Evolutionary conservation across 1,140 invertebrate genomes (phyloP), one percentile per base, ranked within the genome.

Genomic region (Drosophila albomicans): DNA sequence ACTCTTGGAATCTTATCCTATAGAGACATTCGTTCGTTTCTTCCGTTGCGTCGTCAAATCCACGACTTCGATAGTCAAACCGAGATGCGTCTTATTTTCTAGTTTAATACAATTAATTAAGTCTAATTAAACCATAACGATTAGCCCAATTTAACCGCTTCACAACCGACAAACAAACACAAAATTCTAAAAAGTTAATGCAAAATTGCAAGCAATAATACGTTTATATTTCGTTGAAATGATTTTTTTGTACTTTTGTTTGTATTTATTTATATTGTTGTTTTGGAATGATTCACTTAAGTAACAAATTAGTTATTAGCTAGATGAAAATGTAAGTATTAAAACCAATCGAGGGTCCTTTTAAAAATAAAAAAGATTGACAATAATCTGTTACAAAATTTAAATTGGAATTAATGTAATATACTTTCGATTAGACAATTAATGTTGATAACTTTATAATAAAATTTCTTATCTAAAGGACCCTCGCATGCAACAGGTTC

Each of bases 1-100:
- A 69, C 62, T 48, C 46, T 7, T 20, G 13, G 16, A 48, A 62
- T 43, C 20, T 25, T 13, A 43, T 38, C 35, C 35, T 43, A 43
- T 43, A 43, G 11, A 43, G 58, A 71, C 72, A 70, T 86, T 79
- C 67, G 30, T 54, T 54, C 51, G 79, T 79, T 79, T 86, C 56
- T 81, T 79, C 59, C 71, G 71, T 79, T 87, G 56, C 82, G 73
- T 72, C 81, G 81, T 89, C 85, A 89, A 89, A 89, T 89, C 85
- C 85, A 76, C 78, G 85, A 90, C 79, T 81, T 89, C 85, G 85
- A 89, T 89, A 62, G 72, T 81, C 86, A 89, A 89, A 79, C 81
- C 51, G 62, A 72, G 64, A 62, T 65, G 64, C 71, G 69, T 81
- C 6, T 41, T 11, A 38, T 20, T 41, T 41, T 41, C 32, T 38